phyloP scores from a whole-genome alignment of 2,113 vertebrate species.

The Glaucidium brasilianum region DNA sequence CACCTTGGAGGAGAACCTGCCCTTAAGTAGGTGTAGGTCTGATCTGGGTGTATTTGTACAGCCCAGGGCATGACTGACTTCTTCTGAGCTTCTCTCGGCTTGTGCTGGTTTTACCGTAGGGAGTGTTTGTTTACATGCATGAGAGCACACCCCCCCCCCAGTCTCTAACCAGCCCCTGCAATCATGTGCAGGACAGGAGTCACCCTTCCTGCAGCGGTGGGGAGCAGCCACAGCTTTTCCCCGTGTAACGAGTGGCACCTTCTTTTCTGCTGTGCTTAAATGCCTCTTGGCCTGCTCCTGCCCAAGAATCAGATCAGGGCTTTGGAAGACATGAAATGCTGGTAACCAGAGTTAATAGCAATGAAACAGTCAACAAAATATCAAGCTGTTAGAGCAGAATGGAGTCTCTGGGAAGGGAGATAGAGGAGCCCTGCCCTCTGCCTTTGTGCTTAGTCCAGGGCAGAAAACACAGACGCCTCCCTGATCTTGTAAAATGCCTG shows the following conservation, averaged over 20 bases:
- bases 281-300: neutral
- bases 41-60: neutral
- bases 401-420: neutral
- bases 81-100: rapidly evolving
- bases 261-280: neutral
- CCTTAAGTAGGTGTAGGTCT: rapidly evolving
- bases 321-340: neutral
- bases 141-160: neutral
- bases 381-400: neutral
- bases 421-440: neutral
- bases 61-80: rapidly evolving
- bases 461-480: neutral
- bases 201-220: neutral
- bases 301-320: neutral
- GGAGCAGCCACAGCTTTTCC: neutral
- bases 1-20: neutral
- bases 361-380: neutral
- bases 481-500: conserved; percentile 28
- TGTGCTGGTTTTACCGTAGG: neutral
- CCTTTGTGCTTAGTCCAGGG: neutral
- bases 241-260: rapidly evolving
- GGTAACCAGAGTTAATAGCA: neutral
- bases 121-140: rapidly evolving
- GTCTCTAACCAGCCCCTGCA: neutral
- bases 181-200: rapidly evolving